A percentile compares a stretch with the other conserved stretches of the same genome.
Conservation (phyloP, 1,140 invertebrate genomes). For the Trinorchestia longiramus region DNA sequence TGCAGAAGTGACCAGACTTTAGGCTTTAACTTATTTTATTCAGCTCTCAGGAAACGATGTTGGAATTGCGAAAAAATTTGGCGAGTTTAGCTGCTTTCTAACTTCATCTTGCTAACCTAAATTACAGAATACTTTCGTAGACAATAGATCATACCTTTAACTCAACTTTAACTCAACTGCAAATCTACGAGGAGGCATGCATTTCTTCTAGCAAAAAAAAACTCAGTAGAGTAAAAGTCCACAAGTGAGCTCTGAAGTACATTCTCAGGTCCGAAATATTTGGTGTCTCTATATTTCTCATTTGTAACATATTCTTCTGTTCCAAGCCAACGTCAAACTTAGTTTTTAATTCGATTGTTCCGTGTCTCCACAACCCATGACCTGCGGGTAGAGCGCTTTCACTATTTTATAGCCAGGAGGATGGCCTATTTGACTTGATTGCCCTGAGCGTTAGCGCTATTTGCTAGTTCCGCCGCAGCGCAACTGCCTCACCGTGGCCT, state of each 20-base stretch:
- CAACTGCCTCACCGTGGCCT: neutral
- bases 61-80: too few species aligned
- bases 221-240: neutral
- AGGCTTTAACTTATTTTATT: too few species aligned
- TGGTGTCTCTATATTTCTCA: neutral
- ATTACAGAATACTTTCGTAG: neutral
- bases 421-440: constrained; percentile 22
- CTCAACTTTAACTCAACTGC: neutral
- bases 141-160: neutral
- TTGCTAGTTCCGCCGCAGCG: neutral
- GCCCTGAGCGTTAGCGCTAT: neutral
- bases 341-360: neutral
- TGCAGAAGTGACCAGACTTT: too few species aligned
- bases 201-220: neutral
- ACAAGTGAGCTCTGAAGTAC: neutral
- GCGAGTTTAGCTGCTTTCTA: too few species aligned
- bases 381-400: neutral
- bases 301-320: neutral
- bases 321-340: neutral
- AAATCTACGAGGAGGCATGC: neutral
- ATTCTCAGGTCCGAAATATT: neutral
- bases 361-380: neutral
- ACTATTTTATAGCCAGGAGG: neutral
- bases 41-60: too few species aligned
- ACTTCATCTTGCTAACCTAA: neutral